Evolutionary conservation across 1,140 invertebrate genomes (phyloP), one percentile per base, ranked within the genome.

Genomic region (Notospermus geniculatus): DNA sequence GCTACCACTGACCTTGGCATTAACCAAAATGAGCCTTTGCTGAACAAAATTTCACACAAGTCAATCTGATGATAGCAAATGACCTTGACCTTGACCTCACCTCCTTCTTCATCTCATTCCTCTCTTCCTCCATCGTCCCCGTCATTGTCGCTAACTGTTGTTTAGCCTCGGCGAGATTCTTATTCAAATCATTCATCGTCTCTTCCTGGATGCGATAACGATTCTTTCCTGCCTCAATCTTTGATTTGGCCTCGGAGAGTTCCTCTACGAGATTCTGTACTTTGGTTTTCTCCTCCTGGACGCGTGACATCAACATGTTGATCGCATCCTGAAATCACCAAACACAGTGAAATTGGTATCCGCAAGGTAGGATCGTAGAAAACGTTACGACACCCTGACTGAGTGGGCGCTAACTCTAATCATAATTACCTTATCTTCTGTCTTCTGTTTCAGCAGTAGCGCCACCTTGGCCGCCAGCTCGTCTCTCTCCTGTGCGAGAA

Each of bases 61-160:
- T n/a, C n/a, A n/a, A n/a, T n/a, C n/a, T n/a, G n/a, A n/a, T n/a
- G n/a, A n/a, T n/a, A n/a, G n/a, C n/a, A n/a, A n/a, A n/a, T n/a
- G n/a, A n/a, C n/a, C n/a, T n/a, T n/a, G n/a, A n/a, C n/a, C 4
- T 15, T 36, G 5, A 15, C 5, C 32, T 36, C 32, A 36, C 32
- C 32, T 36, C 32, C 15, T 15, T 36, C 32, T 36, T 36, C 32
- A 36, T 36, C 15, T 36, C 32, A 36, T 7, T n/a, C n/a, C 19
- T 27, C 25, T 52, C 5, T n/a, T 52, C 46, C 46, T 22, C 46
- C 46, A 5, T 52, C 5, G 4, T 52, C n/a, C 25, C 46, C 9
- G 46, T 27, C 46, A 52, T 19, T 52, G 46, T n/a, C n/a, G 19
- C 46, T 27, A 52, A 52, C 29, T 56, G 54, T n/a, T 30, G n/a